A percentile compares a stretch with the other conserved stretches of the same genome.
phyloP scores from a whole-genome alignment of 2,113 vertebrate genomes.

The Daboia siamensis region DNA sequence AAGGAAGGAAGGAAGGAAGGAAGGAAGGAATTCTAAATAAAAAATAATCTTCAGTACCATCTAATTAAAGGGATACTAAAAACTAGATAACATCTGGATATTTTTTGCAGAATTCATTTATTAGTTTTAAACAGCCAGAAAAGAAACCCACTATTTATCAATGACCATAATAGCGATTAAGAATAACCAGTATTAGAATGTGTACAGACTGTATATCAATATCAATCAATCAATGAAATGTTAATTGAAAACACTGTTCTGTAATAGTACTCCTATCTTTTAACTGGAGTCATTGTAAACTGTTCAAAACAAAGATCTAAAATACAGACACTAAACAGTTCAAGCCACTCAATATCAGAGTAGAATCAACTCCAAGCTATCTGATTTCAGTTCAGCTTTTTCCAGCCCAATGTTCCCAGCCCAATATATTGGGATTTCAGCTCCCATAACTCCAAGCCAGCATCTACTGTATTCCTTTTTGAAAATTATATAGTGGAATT shows the following conservation, averaged over 20 bases:
- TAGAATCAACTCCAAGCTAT: not conserved
- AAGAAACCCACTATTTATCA: not conserved
- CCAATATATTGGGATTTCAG: not conserved
- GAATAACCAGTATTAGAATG: not conserved
- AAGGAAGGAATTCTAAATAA: too few relatives aligned
- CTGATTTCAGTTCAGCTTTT: not conserved
- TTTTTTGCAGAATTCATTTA: not conserved
- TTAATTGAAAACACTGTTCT: not conserved
- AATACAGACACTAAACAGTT: not conserved
- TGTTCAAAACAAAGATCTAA: not conserved
- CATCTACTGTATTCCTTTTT: not conserved
- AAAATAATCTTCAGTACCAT: fast-evolving
- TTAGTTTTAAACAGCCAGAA: not conserved
- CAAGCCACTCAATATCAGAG: not conserved
- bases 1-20: too few relatives aligned
- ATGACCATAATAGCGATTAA: not conserved
- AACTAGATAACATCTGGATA: not conserved
- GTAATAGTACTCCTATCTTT: not conserved
- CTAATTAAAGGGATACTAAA: not conserved
- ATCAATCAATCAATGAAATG: not conserved
- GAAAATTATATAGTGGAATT: not conserved
- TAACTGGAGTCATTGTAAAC: not conserved
- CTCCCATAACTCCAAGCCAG: not conserved
- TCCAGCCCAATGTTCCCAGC: not conserved
- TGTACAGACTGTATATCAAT: not conserved